Evolutionary conservation across 2,113 vertebrate species (phyloP).

Genomic region (Catagonus wagneri): DNA sequence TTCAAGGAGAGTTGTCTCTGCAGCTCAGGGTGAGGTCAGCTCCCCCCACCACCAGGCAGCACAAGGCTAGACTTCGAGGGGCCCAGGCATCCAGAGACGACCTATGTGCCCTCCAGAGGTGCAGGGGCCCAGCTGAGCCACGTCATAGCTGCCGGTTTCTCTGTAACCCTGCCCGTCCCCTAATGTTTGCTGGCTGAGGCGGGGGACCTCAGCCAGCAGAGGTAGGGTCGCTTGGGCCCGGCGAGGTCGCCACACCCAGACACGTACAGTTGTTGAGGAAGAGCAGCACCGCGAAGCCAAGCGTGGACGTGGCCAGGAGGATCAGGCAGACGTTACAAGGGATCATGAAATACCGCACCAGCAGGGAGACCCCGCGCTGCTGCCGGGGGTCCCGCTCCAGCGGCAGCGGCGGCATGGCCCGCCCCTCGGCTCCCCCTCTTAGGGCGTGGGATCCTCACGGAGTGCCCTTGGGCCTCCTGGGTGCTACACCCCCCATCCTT

Average conservation of each 20-base stretch:
- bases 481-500: constrained; percentile 65
- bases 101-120: not conserved
- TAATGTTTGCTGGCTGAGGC: not conserved
- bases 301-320: constrained; percentile 95
- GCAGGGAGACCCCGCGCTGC: constrained; percentile 96
- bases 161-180: not conserved
- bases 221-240: not conserved
- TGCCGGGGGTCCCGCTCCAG: constrained; percentile 92
- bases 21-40: not conserved
- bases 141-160: not conserved
- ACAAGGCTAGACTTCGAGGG: not conserved
- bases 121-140: not conserved
- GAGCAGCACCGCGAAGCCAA: constrained; percentile 96
- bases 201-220: not conserved
- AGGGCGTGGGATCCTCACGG: constrained; percentile 1
- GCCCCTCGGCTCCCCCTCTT: not conserved
- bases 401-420: constrained; percentile 91
- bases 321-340: constrained; percentile 99
- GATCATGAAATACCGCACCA: constrained; percentile 98
- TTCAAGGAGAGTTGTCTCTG: not conserved
- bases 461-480: constrained; percentile 65
- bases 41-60: not conserved
- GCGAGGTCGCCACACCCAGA: not conserved
- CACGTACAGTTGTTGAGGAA: constrained; percentile 99
- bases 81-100: not conserved